Percentiles rank a stretch among this genome's conserved stretches.
These are phyloP conservation scores for Caenorhabditis sp. DNA, from an alignment of 2,888 invertebrate species.

Conservation along the genomic window DNA sequence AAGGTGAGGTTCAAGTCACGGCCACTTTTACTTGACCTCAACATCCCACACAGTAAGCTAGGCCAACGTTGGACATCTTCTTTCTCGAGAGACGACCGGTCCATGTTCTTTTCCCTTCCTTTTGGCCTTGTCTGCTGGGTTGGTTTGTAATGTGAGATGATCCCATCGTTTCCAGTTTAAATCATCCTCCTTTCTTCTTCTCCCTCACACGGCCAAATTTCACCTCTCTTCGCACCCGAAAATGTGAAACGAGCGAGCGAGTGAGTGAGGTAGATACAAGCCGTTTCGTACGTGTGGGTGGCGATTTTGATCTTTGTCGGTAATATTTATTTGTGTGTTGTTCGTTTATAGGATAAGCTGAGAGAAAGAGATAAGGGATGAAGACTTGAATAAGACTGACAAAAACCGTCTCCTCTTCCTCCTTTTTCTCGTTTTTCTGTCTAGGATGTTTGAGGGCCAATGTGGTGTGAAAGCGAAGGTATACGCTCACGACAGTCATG, in stretches of 20 bases:
- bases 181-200: neutral
- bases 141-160: slow-evolving; percentile 19
- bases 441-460: too few relatives aligned
- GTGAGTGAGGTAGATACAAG: neutral
- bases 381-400: slow-evolving; percentile 3
- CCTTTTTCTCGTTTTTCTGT: neutral
- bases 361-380: neutral
- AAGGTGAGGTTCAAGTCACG: too few relatives aligned
- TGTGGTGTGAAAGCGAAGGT: too few relatives aligned
- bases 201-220: slow-evolving; percentile 10
- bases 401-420: slow-evolving; percentile 1
- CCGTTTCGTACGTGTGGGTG: neutral
- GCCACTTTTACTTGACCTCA: too few relatives aligned
- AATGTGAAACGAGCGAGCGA: too few relatives aligned
- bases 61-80: too few relatives aligned
- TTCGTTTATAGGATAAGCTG: slow-evolving; percentile 21
- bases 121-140: neutral
- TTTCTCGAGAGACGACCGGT: neutral
- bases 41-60: neutral
- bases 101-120: neutral
- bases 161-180: slow-evolving; percentile 40
- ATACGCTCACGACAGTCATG: too few relatives aligned
- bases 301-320: slow-evolving; percentile 15
- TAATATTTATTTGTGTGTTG: slow-evolving; percentile 22
- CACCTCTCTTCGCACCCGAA: slow-evolving; percentile 11